Conservation (phyloP, 2,888 invertebrate genomes). For the Papilio protenor region DNA sequence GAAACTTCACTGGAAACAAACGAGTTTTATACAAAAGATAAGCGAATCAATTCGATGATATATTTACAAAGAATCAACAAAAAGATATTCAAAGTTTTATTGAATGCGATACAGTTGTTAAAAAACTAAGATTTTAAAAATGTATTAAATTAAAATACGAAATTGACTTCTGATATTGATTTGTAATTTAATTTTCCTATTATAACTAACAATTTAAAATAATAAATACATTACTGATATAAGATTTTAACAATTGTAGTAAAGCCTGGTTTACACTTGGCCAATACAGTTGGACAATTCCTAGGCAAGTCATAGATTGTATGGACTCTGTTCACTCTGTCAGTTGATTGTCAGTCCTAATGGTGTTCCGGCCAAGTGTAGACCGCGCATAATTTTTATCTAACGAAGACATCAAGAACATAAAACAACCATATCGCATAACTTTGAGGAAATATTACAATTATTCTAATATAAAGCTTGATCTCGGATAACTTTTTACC, state of each 20-base stretch:
- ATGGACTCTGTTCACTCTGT: too few relatives aligned
- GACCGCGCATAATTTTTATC: too few relatives aligned
- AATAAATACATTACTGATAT: neutral
- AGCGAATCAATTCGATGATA: conserved; percentile 58
- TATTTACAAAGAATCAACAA: conserved; percentile 80
- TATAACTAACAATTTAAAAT: conserved; percentile 12
- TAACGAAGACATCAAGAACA: conserved; percentile 1
- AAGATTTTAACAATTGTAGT: neutral
- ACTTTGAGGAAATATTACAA: conserved; percentile 59
- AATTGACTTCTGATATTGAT: conserved; percentile 1
- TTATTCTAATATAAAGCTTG: conserved; percentile 81
- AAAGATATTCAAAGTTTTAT: conserved; percentile 53
- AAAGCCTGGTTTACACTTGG: too few relatives aligned
- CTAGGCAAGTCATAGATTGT: too few relatives aligned
- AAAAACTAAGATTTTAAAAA: neutral
- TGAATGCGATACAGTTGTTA: conserved; percentile 62
- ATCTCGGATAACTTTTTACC: conserved; percentile 69
- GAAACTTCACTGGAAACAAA: conserved; percentile 67
- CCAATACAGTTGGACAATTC: too few relatives aligned
- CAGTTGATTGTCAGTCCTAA: too few relatives aligned
- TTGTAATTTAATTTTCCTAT: conserved; percentile 19
- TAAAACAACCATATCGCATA: conserved; percentile 56
- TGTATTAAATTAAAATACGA: neutral
- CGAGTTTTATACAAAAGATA: conserved; percentile 67
- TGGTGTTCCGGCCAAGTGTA: too few relatives aligned